These are phyloP conservation scores for Zaprionus inermis DNA, from an alignment of 1,140 invertebrate genomes.

Conservation along the genomic window DNA sequence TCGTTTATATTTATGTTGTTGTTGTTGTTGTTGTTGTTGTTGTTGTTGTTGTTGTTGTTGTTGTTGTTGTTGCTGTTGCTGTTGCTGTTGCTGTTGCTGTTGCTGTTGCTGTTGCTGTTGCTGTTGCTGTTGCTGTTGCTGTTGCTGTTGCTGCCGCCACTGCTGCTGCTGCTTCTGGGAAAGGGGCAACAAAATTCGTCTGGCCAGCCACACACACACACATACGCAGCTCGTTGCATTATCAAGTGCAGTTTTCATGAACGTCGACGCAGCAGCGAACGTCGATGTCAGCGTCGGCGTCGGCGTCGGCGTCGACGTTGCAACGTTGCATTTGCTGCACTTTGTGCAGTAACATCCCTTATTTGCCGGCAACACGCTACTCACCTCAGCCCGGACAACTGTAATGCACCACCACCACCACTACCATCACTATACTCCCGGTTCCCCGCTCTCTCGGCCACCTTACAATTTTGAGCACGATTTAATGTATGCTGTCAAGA, in stretches of 20 bases:
- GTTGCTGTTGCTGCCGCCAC: constrained; percentile 34
- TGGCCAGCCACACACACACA: constrained; percentile 36
- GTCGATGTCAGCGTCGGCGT: constrained; percentile 12
- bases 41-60: constrained; percentile 38
- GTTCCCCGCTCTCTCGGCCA: background rate
- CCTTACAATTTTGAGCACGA: constrained; percentile 56
- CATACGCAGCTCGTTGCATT: constrained; percentile 30
- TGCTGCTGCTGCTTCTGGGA: constrained; percentile 31
- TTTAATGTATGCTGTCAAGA: constrained; percentile 66
- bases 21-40: constrained; percentile 36
- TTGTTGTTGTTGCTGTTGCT: constrained; percentile 30
- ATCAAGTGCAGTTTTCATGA: constrained; percentile 46
- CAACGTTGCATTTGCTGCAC: constrained; percentile 47
- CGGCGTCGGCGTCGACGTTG: background rate
- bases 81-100: constrained; percentile 38
- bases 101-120: constrained; percentile 37
- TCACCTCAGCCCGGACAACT: constrained; percentile 21
- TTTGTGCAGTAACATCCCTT: constrained; percentile 73
- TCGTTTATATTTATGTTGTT: background rate
- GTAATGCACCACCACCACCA: constrained; percentile 29
- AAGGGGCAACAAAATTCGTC: constrained; percentile 55
- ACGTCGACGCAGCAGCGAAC: constrained; percentile 5
- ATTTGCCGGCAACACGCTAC: constrained; percentile 44
- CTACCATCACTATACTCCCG: background rate
- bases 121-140: constrained; percentile 21